A percentile compares a stretch with the other conserved stretches of the same genome.
Conservation (phyloP, 1,140 invertebrate species). For the Calycopis cecrops region DNA sequence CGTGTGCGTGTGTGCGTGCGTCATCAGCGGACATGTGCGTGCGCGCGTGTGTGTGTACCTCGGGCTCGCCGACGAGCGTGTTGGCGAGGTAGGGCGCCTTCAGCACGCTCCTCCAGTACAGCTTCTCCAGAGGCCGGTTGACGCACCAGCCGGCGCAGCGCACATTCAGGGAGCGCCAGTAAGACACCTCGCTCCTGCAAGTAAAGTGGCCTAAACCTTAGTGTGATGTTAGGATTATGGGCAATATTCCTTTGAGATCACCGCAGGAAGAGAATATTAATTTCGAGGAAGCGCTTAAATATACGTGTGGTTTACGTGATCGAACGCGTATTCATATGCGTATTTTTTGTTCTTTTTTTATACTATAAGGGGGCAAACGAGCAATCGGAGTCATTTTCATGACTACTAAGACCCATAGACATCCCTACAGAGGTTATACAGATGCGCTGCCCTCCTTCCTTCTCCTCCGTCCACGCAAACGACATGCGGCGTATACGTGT, state of each 20-base stretch:
- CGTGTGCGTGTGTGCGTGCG: not conserved
- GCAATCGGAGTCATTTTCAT: too few relatives aligned
- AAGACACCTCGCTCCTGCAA: conserved; percentile 72
- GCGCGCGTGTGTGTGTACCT: conserved; percentile 33
- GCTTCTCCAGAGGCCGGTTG: conserved; percentile 80
- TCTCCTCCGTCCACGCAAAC: too few relatives aligned
- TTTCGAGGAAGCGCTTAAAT: not conserved
- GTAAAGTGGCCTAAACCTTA: too few relatives aligned
- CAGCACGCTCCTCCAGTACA: conserved; percentile 75
- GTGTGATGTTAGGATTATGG: too few relatives aligned
- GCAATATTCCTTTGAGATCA: too few relatives aligned
- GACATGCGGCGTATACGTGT: too few relatives aligned
- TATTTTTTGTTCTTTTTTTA: too few relatives aligned
- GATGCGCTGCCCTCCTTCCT: too few relatives aligned
- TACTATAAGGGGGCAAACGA: too few relatives aligned
- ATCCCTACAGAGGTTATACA: not conserved
- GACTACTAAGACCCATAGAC: not conserved
- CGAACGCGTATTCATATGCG: too few relatives aligned
- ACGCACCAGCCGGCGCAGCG: conserved; percentile 80
- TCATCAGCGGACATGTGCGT: too few relatives aligned
- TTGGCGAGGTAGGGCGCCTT: conserved; percentile 80
- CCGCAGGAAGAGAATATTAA: not conserved
- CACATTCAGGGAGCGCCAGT: conserved; percentile 75
- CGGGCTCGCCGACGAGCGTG: conserved; percentile 77
- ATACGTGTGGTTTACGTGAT: not conserved